Percentiles rank a stretch among this genome's conserved stretches.
Evolutionary conservation across 1,140 invertebrate species (phyloP).

Genomic region (Nasonia vitripennis): DNA sequence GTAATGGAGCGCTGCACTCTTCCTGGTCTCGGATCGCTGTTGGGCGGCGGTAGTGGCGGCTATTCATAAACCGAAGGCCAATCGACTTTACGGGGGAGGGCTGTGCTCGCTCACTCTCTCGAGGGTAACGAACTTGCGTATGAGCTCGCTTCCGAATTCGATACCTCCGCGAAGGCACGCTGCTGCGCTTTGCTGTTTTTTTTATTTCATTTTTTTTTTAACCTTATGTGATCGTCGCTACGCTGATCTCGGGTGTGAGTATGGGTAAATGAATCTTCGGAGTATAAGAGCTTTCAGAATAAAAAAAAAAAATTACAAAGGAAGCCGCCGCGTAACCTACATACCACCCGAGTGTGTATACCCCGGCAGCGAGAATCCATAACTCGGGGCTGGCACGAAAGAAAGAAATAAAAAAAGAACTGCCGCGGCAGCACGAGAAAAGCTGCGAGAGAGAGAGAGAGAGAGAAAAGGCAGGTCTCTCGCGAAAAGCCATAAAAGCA

Average conservation of each 20-base stretch:
- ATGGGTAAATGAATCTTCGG: too few relatives aligned
- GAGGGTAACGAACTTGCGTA: constrained; percentile 19
- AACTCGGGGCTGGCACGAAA: background rate
- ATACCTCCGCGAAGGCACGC: background rate
- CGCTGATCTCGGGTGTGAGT: too few relatives aligned
- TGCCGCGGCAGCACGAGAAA: background rate
- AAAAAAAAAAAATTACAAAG: too few relatives aligned
- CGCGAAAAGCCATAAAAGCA: background rate
- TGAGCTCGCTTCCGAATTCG: background rate
- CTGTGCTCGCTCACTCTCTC: background rate
- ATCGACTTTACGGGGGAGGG: constrained; percentile 10
- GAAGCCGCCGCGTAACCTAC: too few relatives aligned
- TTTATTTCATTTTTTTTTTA: background rate
- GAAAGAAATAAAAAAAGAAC: background rate
- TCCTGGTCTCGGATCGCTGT: constrained; percentile 52
- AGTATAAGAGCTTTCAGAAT: too few relatives aligned
- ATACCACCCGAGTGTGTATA: too few relatives aligned
- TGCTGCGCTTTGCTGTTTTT: background rate
- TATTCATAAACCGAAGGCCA: constrained; percentile 69
- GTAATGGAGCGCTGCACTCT: constrained; percentile 71
- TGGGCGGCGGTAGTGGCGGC: constrained; percentile 37
- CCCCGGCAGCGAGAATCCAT: too few relatives aligned
- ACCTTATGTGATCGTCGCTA: background rate
- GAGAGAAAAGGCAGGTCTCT: constrained; percentile 16
- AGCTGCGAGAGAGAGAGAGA: background rate